Percentiles rank a stretch among this genome's conserved stretches.
phyloP scores from a whole-genome alignment of 2,888 invertebrate genomes.

The Fragum whitleyi region DNA sequence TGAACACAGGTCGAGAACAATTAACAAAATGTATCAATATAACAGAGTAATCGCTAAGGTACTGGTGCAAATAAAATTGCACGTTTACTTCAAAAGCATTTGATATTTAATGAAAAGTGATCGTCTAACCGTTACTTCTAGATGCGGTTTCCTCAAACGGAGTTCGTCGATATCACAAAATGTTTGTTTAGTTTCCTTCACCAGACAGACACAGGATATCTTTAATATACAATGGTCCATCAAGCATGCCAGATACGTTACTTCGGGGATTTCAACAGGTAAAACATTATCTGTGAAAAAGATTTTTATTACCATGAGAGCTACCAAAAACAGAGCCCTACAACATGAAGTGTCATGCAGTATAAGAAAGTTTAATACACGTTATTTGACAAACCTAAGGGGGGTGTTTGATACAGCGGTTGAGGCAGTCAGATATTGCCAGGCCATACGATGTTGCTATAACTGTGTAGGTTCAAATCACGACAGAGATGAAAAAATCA shows the following conservation, averaged over 20 bases:
- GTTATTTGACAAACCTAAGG: too few relatives aligned
- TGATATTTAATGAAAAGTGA: too few relatives aligned
- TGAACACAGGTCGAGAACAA: too few relatives aligned
- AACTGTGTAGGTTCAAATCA: too few relatives aligned
- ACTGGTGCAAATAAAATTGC: too few relatives aligned
- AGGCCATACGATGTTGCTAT: too few relatives aligned
- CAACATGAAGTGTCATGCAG: neutral
- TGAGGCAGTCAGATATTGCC: too few relatives aligned
- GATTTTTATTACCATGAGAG: neutral
- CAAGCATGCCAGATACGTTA: conserved; percentile 40
- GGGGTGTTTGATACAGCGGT: too few relatives aligned
- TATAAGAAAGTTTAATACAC: neutral
- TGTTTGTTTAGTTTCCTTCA: conserved; percentile 49
- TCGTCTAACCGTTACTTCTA: conserved; percentile 46
- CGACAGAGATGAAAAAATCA: too few relatives aligned
- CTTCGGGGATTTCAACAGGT: conserved; percentile 10
- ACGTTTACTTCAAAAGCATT: too few relatives aligned
- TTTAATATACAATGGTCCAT: conserved; percentile 55
- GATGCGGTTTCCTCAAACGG: conserved; percentile 58
- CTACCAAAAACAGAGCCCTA: neutral
- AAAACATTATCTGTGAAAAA: conserved; percentile 3
- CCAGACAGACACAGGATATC: conserved; percentile 44
- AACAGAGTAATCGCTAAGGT: too few relatives aligned
- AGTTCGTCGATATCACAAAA: conserved; percentile 44
- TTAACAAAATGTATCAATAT: too few relatives aligned